Evolutionary conservation across 1,140 invertebrate genomes (phyloP), one percentile per base, ranked within the genome.

Genomic region (Xylocopa sonorina): DNA sequence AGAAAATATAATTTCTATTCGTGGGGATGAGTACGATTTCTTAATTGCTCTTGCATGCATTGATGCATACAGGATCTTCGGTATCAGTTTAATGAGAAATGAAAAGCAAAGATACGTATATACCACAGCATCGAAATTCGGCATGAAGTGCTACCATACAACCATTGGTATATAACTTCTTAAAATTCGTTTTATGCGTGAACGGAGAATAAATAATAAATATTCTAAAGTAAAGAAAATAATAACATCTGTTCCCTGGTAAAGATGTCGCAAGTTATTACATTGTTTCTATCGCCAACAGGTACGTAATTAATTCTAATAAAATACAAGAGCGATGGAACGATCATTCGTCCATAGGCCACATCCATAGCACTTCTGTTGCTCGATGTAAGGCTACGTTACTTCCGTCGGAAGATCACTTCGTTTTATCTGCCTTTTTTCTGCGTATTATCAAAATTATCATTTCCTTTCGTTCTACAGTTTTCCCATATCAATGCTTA

Each of bases 201-300:
- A 79, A 74, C 43, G n/a, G n/a, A 57, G 63, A 86, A 86, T 83
- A 86, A 86, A 86, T 86, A 86, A 86, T 83, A 86, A 85, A 86
- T 86, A 86, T 80, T 76, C 67, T 85, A 82, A 71, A 41, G 46
- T 80, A 80, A 80, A 51, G 69, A 50, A 82, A 78, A 69, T 71
- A 71, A 78, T 81, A 57, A 80, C 76, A 57, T 71, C 53, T 73
- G 63, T 71, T 34, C n/a, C 68, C 46, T 55, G 41, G 58, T 75
- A 78, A 69, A 62, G 64, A 63, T 55, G 68, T 68, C 73, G 66
- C 63, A 48, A 80, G 81, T 63, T 58, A 43, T 80, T 80, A 77
- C 78, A 63, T 60, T 85, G 38, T 80, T 76, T 55, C 83, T 85
- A 85, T 57, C 80, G 84, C 72, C 83, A 85, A 79, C 85, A 85